A percentile compares a stretch with the other conserved stretches of the same genome.
These are phyloP conservation scores for Bombus cullumanus DNA, from an alignment of 1,140 invertebrate species.

Conservation along the genomic window DNA sequence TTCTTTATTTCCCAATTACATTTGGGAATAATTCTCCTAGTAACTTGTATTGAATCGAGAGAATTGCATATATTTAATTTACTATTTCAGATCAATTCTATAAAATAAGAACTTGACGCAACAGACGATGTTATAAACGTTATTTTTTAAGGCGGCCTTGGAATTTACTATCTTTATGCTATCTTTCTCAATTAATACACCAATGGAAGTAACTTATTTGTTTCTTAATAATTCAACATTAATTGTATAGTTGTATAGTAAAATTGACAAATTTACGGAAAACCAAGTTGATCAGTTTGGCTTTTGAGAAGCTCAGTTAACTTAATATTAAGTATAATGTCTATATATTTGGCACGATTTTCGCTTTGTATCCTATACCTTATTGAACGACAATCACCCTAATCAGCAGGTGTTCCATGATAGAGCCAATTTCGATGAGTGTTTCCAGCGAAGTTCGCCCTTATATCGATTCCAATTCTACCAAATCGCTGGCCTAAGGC, in stretches of 20 bases:
- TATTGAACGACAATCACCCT: conserved; percentile 21
- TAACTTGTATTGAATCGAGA: not conserved
- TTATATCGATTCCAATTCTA: conserved; percentile 73
- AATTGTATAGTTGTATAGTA: no score
- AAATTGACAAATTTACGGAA: no score
- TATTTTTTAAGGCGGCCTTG: no score
- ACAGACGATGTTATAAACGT: not conserved
- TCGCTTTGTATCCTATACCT: not conserved
- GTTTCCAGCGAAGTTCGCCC: conserved; percentile 52
- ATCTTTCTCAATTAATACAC: no score
- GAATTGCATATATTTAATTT: not conserved
- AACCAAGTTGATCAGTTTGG: no score
- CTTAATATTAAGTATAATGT: no score
- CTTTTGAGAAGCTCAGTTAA: no score
- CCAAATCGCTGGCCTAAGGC: conserved; percentile 72
- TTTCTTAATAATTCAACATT: no score
- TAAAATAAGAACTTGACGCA: no score
- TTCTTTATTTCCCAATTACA: not conserved
- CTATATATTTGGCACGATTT: not conserved
- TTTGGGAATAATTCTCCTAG: not conserved
- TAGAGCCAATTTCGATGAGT: conserved; percentile 59
- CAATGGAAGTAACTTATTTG: no score
- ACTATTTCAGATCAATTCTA: not conserved
- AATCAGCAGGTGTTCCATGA: conserved; percentile 45
- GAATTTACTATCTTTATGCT: no score